Evolutionary conservation across 2,797 vertebrate species (phyloP).

Genomic region (Harpagifer antarcticus): DNA sequence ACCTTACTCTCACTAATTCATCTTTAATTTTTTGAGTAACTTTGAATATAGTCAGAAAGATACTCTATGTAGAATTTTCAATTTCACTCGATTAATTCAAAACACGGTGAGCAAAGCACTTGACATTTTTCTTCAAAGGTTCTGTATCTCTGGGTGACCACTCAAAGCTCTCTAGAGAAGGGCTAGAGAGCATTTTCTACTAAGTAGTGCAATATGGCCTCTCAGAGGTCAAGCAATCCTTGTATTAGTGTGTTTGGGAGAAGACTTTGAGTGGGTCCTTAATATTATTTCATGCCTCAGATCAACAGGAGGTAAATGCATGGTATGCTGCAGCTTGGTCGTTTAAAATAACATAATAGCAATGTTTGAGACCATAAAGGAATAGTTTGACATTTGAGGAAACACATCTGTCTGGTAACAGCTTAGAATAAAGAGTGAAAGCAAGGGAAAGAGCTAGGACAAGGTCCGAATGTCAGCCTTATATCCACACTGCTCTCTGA

Average conservation of each 20-base stretch:
- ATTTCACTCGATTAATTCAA: neutral
- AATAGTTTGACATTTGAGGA: slow-evolving; percentile 7
- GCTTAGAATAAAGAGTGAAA: neutral
- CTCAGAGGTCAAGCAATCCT: slow-evolving; percentile 32
- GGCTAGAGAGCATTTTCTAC: slow-evolving; percentile 39
- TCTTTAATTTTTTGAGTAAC: neutral
- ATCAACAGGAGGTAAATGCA: slow-evolving; percentile 38
- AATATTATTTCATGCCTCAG: slow-evolving; percentile 40
- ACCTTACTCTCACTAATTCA: neutral
- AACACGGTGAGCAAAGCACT: neutral
- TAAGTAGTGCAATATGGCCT: slow-evolving; percentile 26
- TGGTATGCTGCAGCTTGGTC: slow-evolving; percentile 9
- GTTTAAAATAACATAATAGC: slow-evolving; percentile 15
- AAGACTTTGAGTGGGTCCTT: slow-evolving; percentile 44
- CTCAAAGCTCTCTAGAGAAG: slow-evolving; percentile 40
- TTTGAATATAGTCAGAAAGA: slow-evolving; percentile 3
- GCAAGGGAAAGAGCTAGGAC: neutral
- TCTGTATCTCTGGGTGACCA: slow-evolving; percentile 32
- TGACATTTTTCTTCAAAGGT: slow-evolving; percentile 1
- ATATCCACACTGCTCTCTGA: neutral
- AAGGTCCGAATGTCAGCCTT: neutral
- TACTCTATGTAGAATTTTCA: neutral
- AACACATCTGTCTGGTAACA: neutral
- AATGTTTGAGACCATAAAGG: neutral
- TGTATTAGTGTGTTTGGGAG: slow-evolving; percentile 26